Base-by-base conservation (phyloP, 2,888 invertebrate genomes). In the Pegoplata infirma region DNA sequence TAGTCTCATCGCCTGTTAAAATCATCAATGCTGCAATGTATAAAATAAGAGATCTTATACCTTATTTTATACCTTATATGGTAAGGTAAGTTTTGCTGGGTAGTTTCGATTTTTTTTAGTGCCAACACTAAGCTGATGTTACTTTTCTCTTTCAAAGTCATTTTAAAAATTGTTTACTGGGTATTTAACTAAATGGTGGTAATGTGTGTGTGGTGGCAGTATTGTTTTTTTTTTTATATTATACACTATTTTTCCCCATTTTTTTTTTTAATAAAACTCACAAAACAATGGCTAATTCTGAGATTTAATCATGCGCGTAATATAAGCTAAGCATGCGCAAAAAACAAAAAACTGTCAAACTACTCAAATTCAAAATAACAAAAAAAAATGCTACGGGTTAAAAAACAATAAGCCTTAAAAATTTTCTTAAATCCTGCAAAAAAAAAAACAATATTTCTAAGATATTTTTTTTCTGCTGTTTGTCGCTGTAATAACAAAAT, bases 231-330 rank as follows among this genome's bases (percentile, higher is more conserved):
- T 66, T 66, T 66, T 51, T 67, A 5, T 36, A 16, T 19, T n/a
- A 25, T 25, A 51, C 19, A n/a, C 5, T n/a, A 28, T 58, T 49
- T 49, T 47, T 7, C 16, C 28, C n/a, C 21, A 23, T 23, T 51
- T 10, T 10, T 16, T 56, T 56, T 40, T 12, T 28, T 16, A 17
- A 23, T n/a, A 69, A 32, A 49, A 49, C 17, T 17, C 63, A 51
- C 75, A 67, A 79, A 75, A 79, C 75, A 79, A 79, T 79, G 67
- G 79, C 75, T 72, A 79, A 75, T 75, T 75, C 75, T 76, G 75
- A 75, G 79, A 79, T 79, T 79, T 75, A 79, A 79, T 79, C 79
- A 75, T 28, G 71, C 79, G 71, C 61, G 75, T 79, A 79, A 79
- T 75, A 63, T 63, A 63, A 68, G 46, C 75, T 67, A 63, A 67